Evolutionary conservation across 2,797 vertebrate genomes (phyloP), one percentile per base, ranked within the genome.

Genomic region (Lacerta bilineata): DNA sequence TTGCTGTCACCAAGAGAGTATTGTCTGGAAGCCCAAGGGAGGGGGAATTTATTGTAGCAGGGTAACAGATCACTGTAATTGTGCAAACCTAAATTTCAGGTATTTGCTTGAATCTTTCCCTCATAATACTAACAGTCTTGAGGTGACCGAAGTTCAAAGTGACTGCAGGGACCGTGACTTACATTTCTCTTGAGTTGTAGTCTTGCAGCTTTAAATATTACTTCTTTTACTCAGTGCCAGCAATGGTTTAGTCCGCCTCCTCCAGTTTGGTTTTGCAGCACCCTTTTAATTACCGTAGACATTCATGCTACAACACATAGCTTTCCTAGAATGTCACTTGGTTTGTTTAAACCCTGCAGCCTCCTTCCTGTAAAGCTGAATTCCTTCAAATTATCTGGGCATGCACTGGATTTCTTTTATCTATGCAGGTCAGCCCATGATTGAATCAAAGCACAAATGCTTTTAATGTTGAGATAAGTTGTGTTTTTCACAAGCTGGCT

Each of bases 401-500:
- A 55, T 2, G 0, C 41, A 68, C 29, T 68, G 84, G 72, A 6
- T 86, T 29, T 43, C 36, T 92, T 89, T 91, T 85, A 80, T 86
- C 83, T 59, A 64, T 71, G 3, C 33, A 72, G 87, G 20, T 85
- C 0, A 0, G 86, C 87, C 80, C 61, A 23, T 80, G 90, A 77
- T 17, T 86, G 77, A 87, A 81, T 75, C 80, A 86, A 87, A 59
- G 9, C 1, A 0, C 27, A 74, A 80, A 69, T 43, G 17, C 41
- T 75, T 91, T 69, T 80, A 6, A 90, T 71, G 29, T 79, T 66
- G 82, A 55, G 84, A 55, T 43, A 75, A 74, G 6, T 87, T 88
- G 39, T 86, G 5, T 85, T 91, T 91, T 80, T 88, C 64, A 64
- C 41, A 27, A 55, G 50, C 82, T 91, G 88, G 11, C 75, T 91